phyloP scores from a whole-genome alignment of 2,113 vertebrate genomes.

The Otocyon megalotis region DNA sequence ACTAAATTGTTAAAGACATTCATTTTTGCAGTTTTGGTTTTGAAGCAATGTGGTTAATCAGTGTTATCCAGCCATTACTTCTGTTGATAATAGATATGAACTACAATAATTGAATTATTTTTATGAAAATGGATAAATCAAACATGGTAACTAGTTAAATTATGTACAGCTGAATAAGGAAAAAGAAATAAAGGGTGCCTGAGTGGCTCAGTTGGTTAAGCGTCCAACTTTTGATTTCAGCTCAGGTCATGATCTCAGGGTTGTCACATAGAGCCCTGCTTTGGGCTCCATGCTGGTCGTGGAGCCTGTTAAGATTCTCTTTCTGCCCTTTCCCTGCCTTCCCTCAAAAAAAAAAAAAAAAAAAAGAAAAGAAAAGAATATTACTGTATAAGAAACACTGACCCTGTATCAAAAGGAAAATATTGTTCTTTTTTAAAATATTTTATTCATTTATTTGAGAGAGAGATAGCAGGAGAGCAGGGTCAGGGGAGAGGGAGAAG shows the following conservation, averaged over 20 bases:
- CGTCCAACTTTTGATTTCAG: neutral
- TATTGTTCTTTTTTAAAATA: neutral
- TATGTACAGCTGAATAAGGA: neutral
- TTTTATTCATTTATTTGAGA: too few relatives aligned
- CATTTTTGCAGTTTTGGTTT: neutral
- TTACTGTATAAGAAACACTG: neutral
- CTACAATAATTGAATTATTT: neutral
- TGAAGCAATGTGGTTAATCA: neutral
- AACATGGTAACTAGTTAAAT: neutral
- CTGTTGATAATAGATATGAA: neutral
- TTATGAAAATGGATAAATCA: constrained; percentile 11
- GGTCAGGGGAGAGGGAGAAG: too few relatives aligned
- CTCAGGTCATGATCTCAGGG: neutral
- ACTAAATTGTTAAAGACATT: neutral
- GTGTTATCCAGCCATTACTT: neutral
- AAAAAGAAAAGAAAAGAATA: neutral
- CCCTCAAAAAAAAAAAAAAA: neutral
- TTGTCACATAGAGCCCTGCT: neutral
- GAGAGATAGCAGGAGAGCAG: too few relatives aligned
- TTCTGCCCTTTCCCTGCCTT: too few relatives aligned
- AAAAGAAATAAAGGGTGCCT: neutral
- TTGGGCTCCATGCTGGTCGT: neutral
- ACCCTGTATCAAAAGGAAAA: neutral
- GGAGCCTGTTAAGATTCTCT: neutral
- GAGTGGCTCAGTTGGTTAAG: neutral